phyloP scores from a whole-genome alignment of 2,113 vertebrate genomes.

The Corythornis cristatus region DNA sequence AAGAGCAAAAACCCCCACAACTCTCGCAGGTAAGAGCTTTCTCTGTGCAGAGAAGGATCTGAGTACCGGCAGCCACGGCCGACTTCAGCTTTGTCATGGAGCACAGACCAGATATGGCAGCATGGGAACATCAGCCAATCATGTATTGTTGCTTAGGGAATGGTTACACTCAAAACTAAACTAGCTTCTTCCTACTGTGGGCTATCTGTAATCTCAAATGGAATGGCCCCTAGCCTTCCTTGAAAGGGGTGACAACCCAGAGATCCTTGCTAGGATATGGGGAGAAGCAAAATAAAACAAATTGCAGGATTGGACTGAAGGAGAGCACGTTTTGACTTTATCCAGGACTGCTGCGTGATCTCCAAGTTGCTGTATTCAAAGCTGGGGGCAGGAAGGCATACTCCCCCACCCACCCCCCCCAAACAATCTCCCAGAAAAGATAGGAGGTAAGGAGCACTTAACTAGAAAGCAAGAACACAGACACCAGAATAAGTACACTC shows the following conservation, averaged over 20 bases:
- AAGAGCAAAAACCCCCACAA: no score
- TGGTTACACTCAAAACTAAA: background rate
- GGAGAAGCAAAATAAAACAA: background rate
- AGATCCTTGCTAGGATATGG: background rate
- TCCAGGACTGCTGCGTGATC: background rate
- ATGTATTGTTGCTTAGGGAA: background rate
- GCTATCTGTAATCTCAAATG: background rate
- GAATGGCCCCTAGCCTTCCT: background rate
- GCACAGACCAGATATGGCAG: background rate
- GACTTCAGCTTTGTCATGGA: background rate
- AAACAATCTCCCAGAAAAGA: no score
- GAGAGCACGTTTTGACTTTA: background rate
- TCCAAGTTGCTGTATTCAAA: background rate
- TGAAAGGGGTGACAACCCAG: background rate
- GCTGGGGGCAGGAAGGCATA: background rate
- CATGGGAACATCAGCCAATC: rapidly evolving
- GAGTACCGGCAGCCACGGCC: no score
- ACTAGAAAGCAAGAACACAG: background rate
- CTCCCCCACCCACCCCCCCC: background rate
- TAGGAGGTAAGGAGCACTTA: background rate
- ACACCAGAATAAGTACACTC: background rate
- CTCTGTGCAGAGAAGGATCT: no score
- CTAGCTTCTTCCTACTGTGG: background rate
- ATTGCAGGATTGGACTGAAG: background rate
- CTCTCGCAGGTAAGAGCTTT: no score